Evolutionary conservation across 2,113 vertebrate species (phyloP), one percentile per base, ranked within the genome.

Genomic region (Gymnocephalus cernua): DNA sequence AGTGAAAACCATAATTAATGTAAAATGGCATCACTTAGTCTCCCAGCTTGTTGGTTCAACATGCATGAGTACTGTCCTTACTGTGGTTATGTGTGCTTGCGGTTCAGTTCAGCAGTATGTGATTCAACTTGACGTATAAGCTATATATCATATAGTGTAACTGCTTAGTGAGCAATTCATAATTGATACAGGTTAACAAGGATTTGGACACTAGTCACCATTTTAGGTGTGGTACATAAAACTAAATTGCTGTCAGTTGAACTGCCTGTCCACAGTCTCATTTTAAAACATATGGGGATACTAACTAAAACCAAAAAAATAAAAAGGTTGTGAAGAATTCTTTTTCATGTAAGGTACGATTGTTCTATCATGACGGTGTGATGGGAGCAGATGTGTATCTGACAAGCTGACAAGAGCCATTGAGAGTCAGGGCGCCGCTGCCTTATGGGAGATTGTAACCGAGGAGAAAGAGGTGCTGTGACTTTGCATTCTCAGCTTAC

Each of bases 401-500:
- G n/a, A n/a, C n/a, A n/a, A n/a, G n/a, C 45, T 70, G n/a, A 59
- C 19, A 54, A 21, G 74, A 83, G 44, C 61, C 41, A 59, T 8
- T 63, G 41, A 80, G 45, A 63, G 45, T 41, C 18, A 86, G 85
- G 75, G 82, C 75, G 56, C 18, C 0, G 7, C 44, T 0, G 77
- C 82, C 62, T 75, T 63, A 51, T 67, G 53, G 75, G 85, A 85
- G 50, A 82, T 62, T 87, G 67, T 73, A 61, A 48, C 53, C 35
- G 62, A 77, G 72, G n/a, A 88, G 66, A 87, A 84, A 68, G 48
- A 38, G 63, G 45, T 53, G 82, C 51, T 82, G 88, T 87, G 80
- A 87, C 84, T 92, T 84, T 76, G 80, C 86, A 84, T 87, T 86
- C 70, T 68, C n/a, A 8, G 64, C 59, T 87, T 53, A 77, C 78